These are phyloP conservation scores for Saxidomus purpurata DNA, from an alignment of 1,140 invertebrate genomes.

Conservation along the genomic window DNA sequence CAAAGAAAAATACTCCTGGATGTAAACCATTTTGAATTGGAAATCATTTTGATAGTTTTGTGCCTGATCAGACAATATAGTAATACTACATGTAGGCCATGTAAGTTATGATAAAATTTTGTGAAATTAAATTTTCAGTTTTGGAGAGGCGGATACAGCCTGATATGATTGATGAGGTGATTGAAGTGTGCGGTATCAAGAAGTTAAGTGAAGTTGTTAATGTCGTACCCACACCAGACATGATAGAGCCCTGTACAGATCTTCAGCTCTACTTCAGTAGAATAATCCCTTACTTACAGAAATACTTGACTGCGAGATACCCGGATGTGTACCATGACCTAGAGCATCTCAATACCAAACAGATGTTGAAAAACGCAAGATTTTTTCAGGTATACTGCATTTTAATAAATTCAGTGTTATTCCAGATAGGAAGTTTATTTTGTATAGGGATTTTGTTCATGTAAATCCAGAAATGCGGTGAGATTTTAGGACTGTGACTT, in stretches of 20 bases:
- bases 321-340: slow-evolving; percentile 74
- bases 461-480: no score
- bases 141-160: background rate
- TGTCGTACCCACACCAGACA: slow-evolving; percentile 70
- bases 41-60: no score
- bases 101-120: no score
- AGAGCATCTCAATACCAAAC: slow-evolving; percentile 64
- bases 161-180: slow-evolving; percentile 59
- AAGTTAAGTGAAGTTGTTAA: slow-evolving; percentile 76
- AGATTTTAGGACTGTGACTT: background rate
- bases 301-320: slow-evolving; percentile 73
- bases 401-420: no score
- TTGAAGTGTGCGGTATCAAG: slow-evolving; percentile 72
- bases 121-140: background rate
- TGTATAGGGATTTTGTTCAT: no score
- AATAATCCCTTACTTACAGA: slow-evolving; percentile 78
- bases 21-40: no score
- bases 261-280: slow-evolving; percentile 78
- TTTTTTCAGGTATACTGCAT: slow-evolving; percentile 83
- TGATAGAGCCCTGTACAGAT: slow-evolving; percentile 74
- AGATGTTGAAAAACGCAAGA: slow-evolving; percentile 69
- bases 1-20: no score
- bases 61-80: no score
- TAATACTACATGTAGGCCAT: no score
- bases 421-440: no score